phyloP scores from a whole-genome alignment of 2,797 vertebrate species.

The Myoxocephalus aenaeus region DNA sequence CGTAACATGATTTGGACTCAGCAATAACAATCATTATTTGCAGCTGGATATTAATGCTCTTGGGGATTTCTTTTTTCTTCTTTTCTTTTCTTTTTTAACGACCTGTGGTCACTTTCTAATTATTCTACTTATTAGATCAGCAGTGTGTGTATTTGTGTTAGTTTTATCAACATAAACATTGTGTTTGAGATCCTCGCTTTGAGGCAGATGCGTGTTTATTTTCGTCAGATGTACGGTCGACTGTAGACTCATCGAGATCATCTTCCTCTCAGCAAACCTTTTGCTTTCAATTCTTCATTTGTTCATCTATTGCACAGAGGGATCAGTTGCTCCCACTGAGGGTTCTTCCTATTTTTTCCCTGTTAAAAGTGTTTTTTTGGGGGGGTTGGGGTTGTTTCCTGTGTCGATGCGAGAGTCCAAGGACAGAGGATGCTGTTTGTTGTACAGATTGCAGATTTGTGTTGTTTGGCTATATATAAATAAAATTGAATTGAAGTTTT shows the following conservation, averaged over 20 bases:
- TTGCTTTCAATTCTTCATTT: background rate
- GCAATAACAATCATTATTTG: slow-evolving; percentile 11
- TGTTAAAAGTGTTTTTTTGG: no score
- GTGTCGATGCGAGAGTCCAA: background rate
- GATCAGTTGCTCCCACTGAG: no score
- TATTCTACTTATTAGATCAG: slow-evolving; percentile 47
- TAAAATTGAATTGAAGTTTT: background rate
- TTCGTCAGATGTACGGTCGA: background rate
- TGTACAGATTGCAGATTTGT: background rate
- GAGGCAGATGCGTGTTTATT: slow-evolving; percentile 33
- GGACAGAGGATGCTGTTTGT: background rate
- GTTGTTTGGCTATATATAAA: background rate
- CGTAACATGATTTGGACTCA: slow-evolving; percentile 19
- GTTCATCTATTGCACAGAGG: background rate
- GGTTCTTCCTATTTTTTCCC: no score
- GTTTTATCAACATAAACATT: slow-evolving; percentile 23
- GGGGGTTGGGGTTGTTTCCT: no score
- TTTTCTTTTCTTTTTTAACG: slow-evolving; percentile 6
- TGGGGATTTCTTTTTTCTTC: background rate
- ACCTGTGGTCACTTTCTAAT: background rate
- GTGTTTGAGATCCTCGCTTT: slow-evolving; percentile 17
- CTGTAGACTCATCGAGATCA: slow-evolving; percentile 2
- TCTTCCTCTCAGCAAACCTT: slow-evolving; percentile 3
- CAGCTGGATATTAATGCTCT: slow-evolving; percentile 33
- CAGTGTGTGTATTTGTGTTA: slow-evolving; percentile 40